Base-by-base conservation (phyloP, 2,113 vertebrate genomes). In the Melozone crissalis region DNA sequence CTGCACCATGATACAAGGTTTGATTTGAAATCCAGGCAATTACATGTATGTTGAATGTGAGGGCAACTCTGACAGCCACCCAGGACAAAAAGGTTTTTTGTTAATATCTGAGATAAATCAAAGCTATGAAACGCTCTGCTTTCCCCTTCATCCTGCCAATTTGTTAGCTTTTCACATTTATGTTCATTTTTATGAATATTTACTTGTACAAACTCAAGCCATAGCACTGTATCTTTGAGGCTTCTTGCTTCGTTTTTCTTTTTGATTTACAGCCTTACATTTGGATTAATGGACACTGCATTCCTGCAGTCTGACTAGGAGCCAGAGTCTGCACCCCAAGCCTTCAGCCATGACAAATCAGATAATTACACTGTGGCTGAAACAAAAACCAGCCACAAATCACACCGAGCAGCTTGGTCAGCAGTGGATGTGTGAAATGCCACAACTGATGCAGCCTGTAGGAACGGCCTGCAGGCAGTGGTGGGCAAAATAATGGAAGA, bases 11-110 rank as follows among this genome's bases (percentile, higher is more conserved):
- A 41, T 11, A 54, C 10, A 18, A n/a, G 52, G 43, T 59, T 47
- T n/a, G 15, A 54, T 54, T 23, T 23, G 58, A 88, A 94, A 82
- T 66, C 41, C 16, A 87, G 41, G 59, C 7, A 10, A 22, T 33
- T 66, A 35, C 0, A 7, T 5, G 15, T 7, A 37, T 49, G 11
- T 43, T 27, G 54, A 54, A 73, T 27, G 66, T 0, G 1, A n/a
- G 17, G 28, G n/a, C 37, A 65, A 66, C n/a, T 39, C 21, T 5
- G 21, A 68, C 72, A 72, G 23, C 4, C 13, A 43, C 26, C 31
- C 20, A 51, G 22, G 27, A 62, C 26, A 75, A 41, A 30, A 15
- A 19, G 4, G 13, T 2, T 20, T 66, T 49, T 35, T 7, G 26
- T 18, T 47, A 10, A 10, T 44, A 85, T 15, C 22, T 33, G 20